Evolutionary conservation across 2,888 invertebrate species (phyloP).

Genomic region (Nephrotoma flavescens): DNA sequence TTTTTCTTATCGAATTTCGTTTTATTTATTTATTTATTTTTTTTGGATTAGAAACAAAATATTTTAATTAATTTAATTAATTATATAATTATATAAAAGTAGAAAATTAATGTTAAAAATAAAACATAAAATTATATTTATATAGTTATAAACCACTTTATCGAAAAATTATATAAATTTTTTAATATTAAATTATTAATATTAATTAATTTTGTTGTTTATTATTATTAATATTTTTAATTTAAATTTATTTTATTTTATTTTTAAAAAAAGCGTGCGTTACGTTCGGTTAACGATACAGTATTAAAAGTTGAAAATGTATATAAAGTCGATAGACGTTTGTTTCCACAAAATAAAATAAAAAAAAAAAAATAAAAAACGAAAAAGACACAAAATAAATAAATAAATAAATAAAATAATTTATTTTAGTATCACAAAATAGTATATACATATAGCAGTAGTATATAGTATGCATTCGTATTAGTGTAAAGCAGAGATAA

Average conservation of each 20-base stretch:
- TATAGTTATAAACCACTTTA: neutral
- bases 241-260: neutral
- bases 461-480: neutral
- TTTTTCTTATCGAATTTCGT: neutral
- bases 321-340: slow-evolving; percentile 5
- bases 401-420: neutral
- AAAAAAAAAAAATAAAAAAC: neutral
- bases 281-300: slow-evolving; percentile 6
- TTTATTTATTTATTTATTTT: neutral
- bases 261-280: slow-evolving; percentile 1
- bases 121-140: neutral
- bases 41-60: neutral
- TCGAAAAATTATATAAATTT: neutral
- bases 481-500: neutral
- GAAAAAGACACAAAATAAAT: neutral
- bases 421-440: neutral
- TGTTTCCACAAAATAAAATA: neutral
- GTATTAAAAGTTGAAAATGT: slow-evolving; percentile 1
- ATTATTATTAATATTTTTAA: neutral
- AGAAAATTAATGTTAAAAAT: neutral
- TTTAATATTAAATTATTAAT: neutral
- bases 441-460: neutral
- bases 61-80: neutral
- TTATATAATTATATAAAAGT: neutral
- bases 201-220: neutral